Base-by-base conservation (phyloP, 2,888 invertebrate genomes). In the Leptogaster cylindrica region DNA sequence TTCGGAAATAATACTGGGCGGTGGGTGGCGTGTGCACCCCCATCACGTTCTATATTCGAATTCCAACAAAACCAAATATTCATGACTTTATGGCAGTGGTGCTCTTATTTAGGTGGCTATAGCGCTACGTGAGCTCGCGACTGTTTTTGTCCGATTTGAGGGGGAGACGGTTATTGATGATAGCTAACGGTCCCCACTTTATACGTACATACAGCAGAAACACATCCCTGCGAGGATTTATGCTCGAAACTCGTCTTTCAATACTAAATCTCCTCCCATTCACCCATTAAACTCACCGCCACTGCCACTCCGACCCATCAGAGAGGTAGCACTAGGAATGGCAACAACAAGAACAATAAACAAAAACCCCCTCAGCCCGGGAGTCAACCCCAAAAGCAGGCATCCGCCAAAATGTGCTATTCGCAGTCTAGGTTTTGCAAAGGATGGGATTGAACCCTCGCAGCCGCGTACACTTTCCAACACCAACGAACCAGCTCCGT, bases 241-340 rank as follows among this genome's bases (percentile, higher is more conserved):
- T 61, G 61, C 61, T 61, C 18, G 28, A 61, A 61, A 61, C 44
- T 61, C 61, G 44, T 44, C 61, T 64, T 46, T 64, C 63, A 64
- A 64, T 64, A 64, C 48, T 33, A 65, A 65, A 65, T 65, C 65
- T 65, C 65, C 65, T 65, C 65, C 65, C 39, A 65, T 65, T 36
- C 61, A 61, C 61, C 61, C 61, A 61, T 61, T 44, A 61, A 61
- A 61, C 61, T 61, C 44, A 61, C 61, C 61, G 44, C 41, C 44
- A 14, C n/a, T 61, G 27, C 28, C 44, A 58, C 58, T 10, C 41
- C 31, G 16, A 25, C 41, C 25, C 58, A 10, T 8, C 12, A 4
- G 39, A 12, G n/a, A n/a, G 31, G 23, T 16, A 12, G 10, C 28
- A 20, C 48, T 6, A 5, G 36, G 41, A n/a, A 7, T 28, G 44